phyloP scores from a whole-genome alignment of 2,113 vertebrate genomes.

The Platichthys flesus region DNA sequence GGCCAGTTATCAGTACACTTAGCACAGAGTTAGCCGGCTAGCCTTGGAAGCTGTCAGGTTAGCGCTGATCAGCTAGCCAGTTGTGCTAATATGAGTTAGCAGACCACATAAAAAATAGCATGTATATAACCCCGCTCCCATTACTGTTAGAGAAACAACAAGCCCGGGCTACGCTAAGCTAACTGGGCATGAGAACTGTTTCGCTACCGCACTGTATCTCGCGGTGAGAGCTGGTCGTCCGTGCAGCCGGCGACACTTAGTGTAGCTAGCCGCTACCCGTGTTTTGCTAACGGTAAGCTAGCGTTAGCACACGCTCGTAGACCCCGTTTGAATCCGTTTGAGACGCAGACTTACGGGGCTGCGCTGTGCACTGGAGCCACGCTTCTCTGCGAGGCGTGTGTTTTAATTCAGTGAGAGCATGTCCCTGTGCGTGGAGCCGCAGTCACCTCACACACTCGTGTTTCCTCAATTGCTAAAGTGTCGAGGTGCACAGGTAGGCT shows the following conservation, averaged over 20 bases:
- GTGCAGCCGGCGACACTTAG: slow-evolving; percentile 13
- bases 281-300: slow-evolving; percentile 53
- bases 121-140: neutral
- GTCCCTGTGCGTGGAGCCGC: slow-evolving; percentile 15
- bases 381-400: slow-evolving; percentile 40
- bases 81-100: slow-evolving; percentile 19
- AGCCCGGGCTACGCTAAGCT: neutral
- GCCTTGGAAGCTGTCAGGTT: neutral
- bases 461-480: slow-evolving; percentile 56
- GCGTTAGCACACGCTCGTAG: slow-evolving; percentile 50
- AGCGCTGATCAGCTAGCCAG: slow-evolving; percentile 14
- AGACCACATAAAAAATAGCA: slow-evolving; percentile 9
- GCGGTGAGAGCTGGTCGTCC: neutral
- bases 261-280: slow-evolving; percentile 44
- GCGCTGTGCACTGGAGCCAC: slow-evolving; percentile 22
- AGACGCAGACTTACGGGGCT: slow-evolving; percentile 61
- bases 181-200: rapidly evolving
- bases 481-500: slow-evolving; percentile 58
- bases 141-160: neutral
- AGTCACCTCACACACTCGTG: slow-evolving; percentile 44
- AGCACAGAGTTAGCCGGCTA: slow-evolving; percentile 41
- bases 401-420: slow-evolving; percentile 55
- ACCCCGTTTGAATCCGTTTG: slow-evolving; percentile 24
- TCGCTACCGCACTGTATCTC: neutral
- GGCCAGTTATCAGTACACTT: slow-evolving; percentile 18